These are phyloP conservation scores for Cyclura pinguis DNA, from an alignment of 2,797 vertebrate genomes.

Conservation along the genomic window DNA sequence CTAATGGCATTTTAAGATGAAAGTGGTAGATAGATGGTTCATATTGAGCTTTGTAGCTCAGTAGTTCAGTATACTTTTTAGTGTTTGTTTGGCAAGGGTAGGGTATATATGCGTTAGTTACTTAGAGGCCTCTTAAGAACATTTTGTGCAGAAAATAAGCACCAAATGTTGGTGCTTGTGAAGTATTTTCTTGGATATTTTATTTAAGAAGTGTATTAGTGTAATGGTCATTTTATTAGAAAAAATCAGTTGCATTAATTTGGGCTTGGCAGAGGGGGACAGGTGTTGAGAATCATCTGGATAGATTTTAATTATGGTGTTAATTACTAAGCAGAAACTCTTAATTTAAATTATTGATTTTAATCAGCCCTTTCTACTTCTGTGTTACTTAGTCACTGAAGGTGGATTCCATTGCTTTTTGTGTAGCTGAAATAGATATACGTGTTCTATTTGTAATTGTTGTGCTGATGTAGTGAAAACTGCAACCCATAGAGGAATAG, in stretches of 20 bases:
- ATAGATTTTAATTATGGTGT: constrained; percentile 27
- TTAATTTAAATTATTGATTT: constrained; percentile 33
- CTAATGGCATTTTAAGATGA: neutral
- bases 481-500: neutral
- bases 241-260: neutral
- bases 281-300: neutral
- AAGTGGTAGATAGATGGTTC: constrained; percentile 39
- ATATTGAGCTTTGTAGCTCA: neutral
- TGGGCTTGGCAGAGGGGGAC: neutral
- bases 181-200: constrained; percentile 65
- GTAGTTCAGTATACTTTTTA: constrained; percentile 56
- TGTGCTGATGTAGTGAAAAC: neutral
- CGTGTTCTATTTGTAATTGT: neutral
- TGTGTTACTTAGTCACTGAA: neutral
- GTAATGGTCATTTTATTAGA: neutral
- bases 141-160: constrained; percentile 76
- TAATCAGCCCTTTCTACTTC: neutral
- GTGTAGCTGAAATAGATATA: neutral
- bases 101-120: constrained; percentile 69
- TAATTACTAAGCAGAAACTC: constrained; percentile 65
- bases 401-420: neutral
- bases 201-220: neutral
- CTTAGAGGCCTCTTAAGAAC: constrained; percentile 31
- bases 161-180: constrained; percentile 69
- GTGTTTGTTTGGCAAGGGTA: constrained; percentile 68